Evolutionary conservation across 2,113 vertebrate genomes (phyloP).

Genomic region (Cricetomys ansorgei): DNA sequence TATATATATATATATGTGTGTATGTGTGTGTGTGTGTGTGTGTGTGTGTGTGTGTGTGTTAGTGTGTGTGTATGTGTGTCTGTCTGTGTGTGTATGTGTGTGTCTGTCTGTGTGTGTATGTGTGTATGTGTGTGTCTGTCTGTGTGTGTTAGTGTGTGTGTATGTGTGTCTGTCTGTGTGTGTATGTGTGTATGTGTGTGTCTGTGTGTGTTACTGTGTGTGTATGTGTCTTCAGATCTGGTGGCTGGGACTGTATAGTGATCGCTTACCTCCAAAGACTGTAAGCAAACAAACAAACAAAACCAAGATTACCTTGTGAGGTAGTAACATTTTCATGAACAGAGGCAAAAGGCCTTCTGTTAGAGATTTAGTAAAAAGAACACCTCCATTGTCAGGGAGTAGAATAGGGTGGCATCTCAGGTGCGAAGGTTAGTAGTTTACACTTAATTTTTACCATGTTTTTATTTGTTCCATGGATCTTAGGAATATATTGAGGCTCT

Average conservation of each 20-base stretch:
- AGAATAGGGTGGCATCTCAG: neutral
- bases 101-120: too few relatives aligned
- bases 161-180: too few relatives aligned
- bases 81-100: too few relatives aligned
- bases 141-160: too few relatives aligned
- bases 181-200: too few relatives aligned
- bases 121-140: too few relatives aligned
- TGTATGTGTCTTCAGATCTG: neutral
- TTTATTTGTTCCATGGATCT: slow-evolving; percentile 31
- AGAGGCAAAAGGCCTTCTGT: neutral
- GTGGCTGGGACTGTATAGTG: neutral
- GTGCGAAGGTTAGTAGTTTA: slow-evolving; percentile 25
- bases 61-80: too few relatives aligned
- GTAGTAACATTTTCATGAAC: neutral
- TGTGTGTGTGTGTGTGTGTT: too few relatives aligned
- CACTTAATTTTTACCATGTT: slow-evolving; percentile 27
- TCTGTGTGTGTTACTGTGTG: too few relatives aligned
- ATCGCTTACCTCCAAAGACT: neutral
- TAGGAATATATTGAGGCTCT: slow-evolving; percentile 37
- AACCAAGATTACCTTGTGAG: neutral
- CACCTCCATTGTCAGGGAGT: neutral
- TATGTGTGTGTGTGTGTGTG: too few relatives aligned
- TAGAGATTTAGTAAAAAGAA: neutral
- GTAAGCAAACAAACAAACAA: neutral
- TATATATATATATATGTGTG: too few relatives aligned